Base-by-base conservation (phyloP, 2,888 invertebrate genomes). In the Bembecia ichneumoniformis region DNA sequence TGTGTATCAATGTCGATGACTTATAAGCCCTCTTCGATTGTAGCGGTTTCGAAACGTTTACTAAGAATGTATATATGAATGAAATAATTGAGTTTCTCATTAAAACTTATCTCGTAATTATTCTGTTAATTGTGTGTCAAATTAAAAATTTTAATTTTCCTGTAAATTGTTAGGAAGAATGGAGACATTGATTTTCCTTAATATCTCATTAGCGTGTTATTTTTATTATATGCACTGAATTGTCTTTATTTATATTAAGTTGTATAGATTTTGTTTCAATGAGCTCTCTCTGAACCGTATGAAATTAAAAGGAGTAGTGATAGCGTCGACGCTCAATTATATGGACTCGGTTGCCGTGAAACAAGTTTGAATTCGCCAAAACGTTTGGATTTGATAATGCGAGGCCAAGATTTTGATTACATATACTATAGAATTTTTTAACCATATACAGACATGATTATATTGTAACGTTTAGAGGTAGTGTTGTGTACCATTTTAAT, bases 391-490 rank as follows among this genome's bases (percentile, higher is more conserved):
- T 52, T 67, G 57, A 62, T 69, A 72, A 70, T 69, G 71, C 74
- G 77, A 71, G 79, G 84, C 86, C 83, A 84, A 83, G 63, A 77
- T 84, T 80, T 66, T 82, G 74, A 68, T 82, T 74, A 68, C 79
- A 74, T 76, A 76, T 71, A 69, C 62, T 83, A 79, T 84, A 83
- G 82, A 78, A 68, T 81, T 82, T 82, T 28, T 77, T 82, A 82
- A 79, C 80, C 77, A 74, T 84, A 81, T 84, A 83, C 79, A 79
- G 70, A 78, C 77, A 63, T 76, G 66, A 71, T 68, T 70, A 78
- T 71, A 74, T 75, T 76, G 83, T 82, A 79, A 77, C 53, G 63
- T 67, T 77, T 83, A 84, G 83, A 28, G 28, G 28, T 28, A 28
- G 28, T 28, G 69, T 66, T 73, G 75, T 79, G 74, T 84, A 83